These are phyloP conservation scores for Rhinopomastus cyanomelas DNA, from an alignment of 2,113 vertebrate genomes.

Conservation along the genomic window DNA sequence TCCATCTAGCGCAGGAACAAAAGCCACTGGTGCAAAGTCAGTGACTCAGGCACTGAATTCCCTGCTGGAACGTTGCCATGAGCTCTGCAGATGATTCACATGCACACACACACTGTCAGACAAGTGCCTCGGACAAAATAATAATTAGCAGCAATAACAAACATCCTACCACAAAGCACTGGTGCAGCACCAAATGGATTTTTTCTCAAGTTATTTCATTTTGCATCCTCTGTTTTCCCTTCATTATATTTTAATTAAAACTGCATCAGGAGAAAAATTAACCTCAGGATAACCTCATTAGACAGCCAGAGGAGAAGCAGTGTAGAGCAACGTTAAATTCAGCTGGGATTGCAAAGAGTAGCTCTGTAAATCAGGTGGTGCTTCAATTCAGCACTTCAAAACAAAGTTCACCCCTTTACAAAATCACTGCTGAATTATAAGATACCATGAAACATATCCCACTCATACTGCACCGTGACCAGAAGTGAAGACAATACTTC, in stretches of 20 bases:
- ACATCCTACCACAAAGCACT: background rate
- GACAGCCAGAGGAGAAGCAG: background rate
- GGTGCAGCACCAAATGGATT: background rate
- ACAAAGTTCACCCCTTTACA: background rate
- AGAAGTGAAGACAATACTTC: background rate
- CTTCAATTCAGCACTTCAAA: background rate
- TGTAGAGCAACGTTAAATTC: background rate
- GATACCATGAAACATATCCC: background rate
- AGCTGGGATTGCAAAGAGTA: background rate
- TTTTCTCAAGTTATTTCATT: background rate
- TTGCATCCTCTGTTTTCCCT: background rate
- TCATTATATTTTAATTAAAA: constrained; percentile 45
- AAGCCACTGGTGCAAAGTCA: background rate
- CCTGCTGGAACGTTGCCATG: constrained; percentile 4
- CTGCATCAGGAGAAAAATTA: constrained; percentile 21
- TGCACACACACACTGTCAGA: background rate
- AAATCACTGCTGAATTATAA: background rate
- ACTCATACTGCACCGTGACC: background rate
- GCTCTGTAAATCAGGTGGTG: background rate
- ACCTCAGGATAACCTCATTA: constrained; percentile 32
- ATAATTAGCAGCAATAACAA: constrained; percentile 32
- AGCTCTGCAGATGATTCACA: constrained; percentile 15
- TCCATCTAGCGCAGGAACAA: background rate
- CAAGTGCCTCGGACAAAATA: constrained; percentile 18
- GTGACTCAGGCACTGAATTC: background rate